Evolutionary conservation across 2,797 vertebrate species (phyloP).

Genomic region (Onychomys arenicola): DNA sequence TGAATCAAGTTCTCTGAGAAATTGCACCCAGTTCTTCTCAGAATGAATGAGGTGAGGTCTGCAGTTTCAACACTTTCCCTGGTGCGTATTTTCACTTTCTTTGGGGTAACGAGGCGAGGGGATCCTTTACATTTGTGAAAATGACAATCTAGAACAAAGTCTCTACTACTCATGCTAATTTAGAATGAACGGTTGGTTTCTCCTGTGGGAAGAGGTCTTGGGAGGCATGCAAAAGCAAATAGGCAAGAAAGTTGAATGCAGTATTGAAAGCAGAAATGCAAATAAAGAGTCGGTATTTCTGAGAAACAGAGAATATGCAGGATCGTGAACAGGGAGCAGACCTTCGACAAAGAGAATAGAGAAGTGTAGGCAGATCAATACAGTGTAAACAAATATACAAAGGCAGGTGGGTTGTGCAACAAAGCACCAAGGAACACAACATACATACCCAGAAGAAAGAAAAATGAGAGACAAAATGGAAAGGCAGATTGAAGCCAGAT

Average conservation of each 20-base stretch:
- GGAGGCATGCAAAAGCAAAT: not conserved
- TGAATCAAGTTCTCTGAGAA: constrained; percentile 14
- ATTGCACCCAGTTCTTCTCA: not conserved
- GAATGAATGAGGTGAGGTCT: not conserved
- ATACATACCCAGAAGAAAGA: not conserved
- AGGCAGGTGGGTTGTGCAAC: not conserved
- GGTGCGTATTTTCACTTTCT: not conserved
- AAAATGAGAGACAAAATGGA: not conserved
- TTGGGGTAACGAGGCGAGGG: not conserved
- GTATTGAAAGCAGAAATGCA: not conserved
- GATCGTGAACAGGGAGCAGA: not conserved
- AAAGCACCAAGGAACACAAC: not conserved
- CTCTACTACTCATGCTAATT: not conserved
- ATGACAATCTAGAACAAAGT: not conserved
- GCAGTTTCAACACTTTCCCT: not conserved
- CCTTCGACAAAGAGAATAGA: not conserved
- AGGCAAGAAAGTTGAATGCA: not conserved
- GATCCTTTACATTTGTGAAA: not conserved
- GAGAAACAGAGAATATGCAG: not conserved
- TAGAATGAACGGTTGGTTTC: not conserved
- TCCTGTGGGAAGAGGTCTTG: not conserved
- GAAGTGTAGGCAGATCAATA: not conserved
- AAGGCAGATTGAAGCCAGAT: not conserved
- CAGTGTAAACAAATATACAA: not conserved
- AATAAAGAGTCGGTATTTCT: not conserved